These are phyloP conservation scores for Eptatretus burgeri DNA, from an alignment of 2,113 vertebrate genomes.

Conservation along the genomic window DNA sequence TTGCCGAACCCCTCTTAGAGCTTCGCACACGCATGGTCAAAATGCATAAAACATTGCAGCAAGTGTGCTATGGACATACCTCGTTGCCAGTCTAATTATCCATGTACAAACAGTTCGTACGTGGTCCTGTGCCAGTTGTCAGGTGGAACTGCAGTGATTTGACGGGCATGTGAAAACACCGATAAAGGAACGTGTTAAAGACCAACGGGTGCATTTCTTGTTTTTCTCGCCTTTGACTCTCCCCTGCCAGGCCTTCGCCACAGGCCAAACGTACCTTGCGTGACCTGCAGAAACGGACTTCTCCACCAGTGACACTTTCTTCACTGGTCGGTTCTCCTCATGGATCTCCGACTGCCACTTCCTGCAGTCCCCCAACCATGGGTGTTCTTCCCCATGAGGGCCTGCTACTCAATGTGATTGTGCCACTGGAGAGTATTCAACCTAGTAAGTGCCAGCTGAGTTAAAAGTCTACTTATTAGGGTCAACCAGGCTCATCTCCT, in stretches of 20 bases:
- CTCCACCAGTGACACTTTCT: background rate
- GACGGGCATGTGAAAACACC: no score
- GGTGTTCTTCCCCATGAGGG: constrained; percentile 25
- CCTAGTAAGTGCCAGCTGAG: constrained; percentile 40
- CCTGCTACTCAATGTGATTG: constrained; percentile 38
- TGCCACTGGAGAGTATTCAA: constrained; percentile 53
- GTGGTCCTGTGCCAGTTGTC: no score
- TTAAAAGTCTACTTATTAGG: no score
- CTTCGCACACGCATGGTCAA: no score
- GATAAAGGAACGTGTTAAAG: no score
- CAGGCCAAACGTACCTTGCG: constrained; percentile 1
- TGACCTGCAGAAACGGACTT: background rate
- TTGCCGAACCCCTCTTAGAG: no score
- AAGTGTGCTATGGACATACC: no score
- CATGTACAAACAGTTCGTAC: no score
- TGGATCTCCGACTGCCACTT: constrained; percentile 17
- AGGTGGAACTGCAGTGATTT: no score
- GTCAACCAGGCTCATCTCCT: background rate
- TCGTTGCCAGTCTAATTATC: no score
- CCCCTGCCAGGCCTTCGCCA: background rate
- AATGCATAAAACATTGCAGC: no score
- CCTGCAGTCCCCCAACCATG: constrained; percentile 22
- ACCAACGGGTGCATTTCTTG: no score
- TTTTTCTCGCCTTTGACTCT: background rate
- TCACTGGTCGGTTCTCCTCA: background rate